Evolutionary conservation across 2,888 invertebrate genomes (phyloP).

Genomic region (Lasiommata megera): DNA sequence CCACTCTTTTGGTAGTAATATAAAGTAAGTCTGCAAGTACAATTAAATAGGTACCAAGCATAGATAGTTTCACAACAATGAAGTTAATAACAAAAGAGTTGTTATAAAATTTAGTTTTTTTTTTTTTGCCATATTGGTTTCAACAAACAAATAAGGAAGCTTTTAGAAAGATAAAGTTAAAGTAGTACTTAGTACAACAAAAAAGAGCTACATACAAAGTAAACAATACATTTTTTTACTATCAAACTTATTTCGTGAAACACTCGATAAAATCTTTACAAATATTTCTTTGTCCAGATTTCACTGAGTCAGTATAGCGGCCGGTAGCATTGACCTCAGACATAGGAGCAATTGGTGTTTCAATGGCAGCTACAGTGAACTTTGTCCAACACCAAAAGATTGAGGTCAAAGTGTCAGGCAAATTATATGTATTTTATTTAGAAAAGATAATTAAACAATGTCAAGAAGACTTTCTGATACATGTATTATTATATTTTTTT

Average conservation of each 20-base stretch:
- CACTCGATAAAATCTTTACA: slow-evolving; percentile 6
- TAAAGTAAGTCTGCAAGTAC: too few relatives aligned
- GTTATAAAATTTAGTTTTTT: too few relatives aligned
- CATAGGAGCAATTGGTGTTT: slow-evolving; percentile 22
- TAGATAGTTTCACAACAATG: too few relatives aligned
- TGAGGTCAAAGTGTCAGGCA: slow-evolving; percentile 4
- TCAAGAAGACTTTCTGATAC: too few relatives aligned
- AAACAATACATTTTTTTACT: background rate
- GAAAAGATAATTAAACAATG: background rate
- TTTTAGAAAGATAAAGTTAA: background rate
- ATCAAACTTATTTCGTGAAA: background rate
- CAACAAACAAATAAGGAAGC: background rate
- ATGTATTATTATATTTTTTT: too few relatives aligned
- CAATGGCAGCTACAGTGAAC: slow-evolving; percentile 32
- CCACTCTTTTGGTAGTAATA: too few relatives aligned
- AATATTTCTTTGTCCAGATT: slow-evolving; percentile 8
- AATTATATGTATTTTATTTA: background rate
- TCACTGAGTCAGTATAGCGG: slow-evolving; percentile 29
- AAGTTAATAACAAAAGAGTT: too few relatives aligned
- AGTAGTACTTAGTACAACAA: background rate
- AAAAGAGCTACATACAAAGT: background rate
- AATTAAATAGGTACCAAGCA: too few relatives aligned
- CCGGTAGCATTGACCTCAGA: slow-evolving; percentile 42
- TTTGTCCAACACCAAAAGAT: slow-evolving; percentile 22
- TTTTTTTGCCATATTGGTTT: too few relatives aligned